Base-by-base conservation (phyloP, 2,888 invertebrate species). In the Apeira syringaria region DNA sequence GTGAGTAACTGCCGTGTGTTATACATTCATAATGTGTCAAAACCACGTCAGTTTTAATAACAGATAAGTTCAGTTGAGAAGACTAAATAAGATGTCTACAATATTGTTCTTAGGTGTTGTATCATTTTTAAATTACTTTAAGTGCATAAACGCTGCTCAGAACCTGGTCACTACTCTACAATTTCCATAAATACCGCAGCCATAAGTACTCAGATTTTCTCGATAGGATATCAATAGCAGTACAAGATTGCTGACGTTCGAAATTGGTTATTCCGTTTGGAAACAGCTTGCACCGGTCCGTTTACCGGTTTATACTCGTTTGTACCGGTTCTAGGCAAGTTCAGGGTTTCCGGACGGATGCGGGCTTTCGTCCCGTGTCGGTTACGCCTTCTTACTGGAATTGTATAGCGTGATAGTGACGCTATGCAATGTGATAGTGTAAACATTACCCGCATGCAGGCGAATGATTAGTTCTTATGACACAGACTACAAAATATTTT, bases 261-360 rank as follows among this genome's bases (percentile, higher is more conserved):
- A 68, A 78, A 72, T 73, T 67, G 65, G 66, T 64, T 68, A 72
- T 75, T 77, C 75, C 75, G 79, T 72, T 77, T 68, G 70, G 68
- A 75, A 78, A 73, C 63, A 52, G 53, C 51, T 50, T 10, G 24
- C 26, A 25, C 62, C 50, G 61, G 59, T 61, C 59, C 56, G 67
- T 18, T 25, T 55, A 60, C 67, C 56, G 64, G 65, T 63, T 30
- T 2, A 22, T 36, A 46, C 51, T 30, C 42, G 52, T 50, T 41
- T 24, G 25, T 28, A 38, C 51, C 30, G 30, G 50, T 50, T 45
- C 25, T 40, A 31, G 31, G 35, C 43, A 36, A 43, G 52, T 50
- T 46, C 46, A 48, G 47, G 41, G 49, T 48, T 47, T 56, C 54
- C 53, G 51, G 51, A 48, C 53, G 56, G 56, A 60, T 56, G 53